Percentiles rank a stretch among this genome's conserved stretches.
phyloP scores from a whole-genome alignment of 1,140 invertebrate species.

The Camponotus vicinus region DNA sequence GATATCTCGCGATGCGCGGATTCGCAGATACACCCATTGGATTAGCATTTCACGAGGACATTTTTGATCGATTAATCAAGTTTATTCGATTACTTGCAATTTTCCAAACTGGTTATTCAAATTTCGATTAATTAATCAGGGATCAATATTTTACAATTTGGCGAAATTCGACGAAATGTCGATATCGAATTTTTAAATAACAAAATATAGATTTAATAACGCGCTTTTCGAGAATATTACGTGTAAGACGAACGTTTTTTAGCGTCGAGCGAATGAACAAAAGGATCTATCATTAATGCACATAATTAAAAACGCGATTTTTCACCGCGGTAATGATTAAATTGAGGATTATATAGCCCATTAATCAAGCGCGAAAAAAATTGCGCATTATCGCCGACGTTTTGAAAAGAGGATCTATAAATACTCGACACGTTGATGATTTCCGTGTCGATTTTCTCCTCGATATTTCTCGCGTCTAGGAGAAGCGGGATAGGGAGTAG shows the following conservation, averaged over 20 bases:
- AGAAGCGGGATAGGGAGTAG: neutral
- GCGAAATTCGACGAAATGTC: neutral
- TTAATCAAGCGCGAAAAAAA: slow-evolving; percentile 20
- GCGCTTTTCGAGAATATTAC: neutral
- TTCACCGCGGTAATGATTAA: neutral
- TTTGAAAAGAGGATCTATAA: slow-evolving; percentile 11
- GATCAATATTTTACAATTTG: slow-evolving; percentile 2
- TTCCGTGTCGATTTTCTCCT: neutral
- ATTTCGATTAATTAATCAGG: slow-evolving; percentile 11
- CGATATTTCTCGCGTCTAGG: neutral
- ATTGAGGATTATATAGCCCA: neutral
- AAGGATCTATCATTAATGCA: slow-evolving; percentile 9
- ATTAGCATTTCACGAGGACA: slow-evolving; percentile 11
- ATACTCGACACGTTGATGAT: neutral
- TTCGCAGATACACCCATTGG: slow-evolving; percentile 46
- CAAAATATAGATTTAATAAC: neutral
- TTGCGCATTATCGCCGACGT: neutral
- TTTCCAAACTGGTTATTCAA: neutral
- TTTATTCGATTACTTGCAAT: neutral
- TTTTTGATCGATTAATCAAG: slow-evolving; percentile 42
- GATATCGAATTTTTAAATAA: neutral
- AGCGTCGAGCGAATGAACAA: neutral
- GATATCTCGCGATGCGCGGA: slow-evolving; percentile 54
- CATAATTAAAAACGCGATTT: neutral
- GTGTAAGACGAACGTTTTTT: neutral